Conservation (phyloP, 2,113 vertebrate genomes). For the Stegastes partitus region DNA sequence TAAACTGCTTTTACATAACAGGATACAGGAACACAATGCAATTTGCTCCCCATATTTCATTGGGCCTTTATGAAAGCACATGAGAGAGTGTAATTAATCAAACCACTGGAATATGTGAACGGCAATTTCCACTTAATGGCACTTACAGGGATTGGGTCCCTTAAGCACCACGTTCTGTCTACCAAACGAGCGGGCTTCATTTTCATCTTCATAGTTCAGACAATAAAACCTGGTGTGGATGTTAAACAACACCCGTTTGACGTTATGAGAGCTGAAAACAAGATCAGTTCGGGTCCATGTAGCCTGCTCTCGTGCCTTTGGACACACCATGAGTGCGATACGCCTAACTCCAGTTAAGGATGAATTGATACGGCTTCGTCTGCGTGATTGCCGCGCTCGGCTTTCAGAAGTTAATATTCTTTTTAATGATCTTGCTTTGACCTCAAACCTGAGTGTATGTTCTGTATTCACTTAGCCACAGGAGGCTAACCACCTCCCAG, state of each 20-base stretch:
- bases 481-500: conserved; percentile 73
- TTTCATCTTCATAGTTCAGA: conserved; percentile 83
- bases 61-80: conserved; percentile 85
- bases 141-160: conserved; percentile 88
- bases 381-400: conserved; percentile 4
- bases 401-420: conserved; percentile 59
- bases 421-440: conserved; percentile 77
- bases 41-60: conserved; percentile 87
- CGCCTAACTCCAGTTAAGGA: conserved; percentile 1
- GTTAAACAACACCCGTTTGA: conserved; percentile 82
- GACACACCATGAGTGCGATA: background rate
- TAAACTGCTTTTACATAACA: conserved; percentile 87
- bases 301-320: conserved; percentile 9
- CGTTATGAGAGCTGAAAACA: conserved; percentile 63
- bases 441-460: conserved; percentile 74
- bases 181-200: conserved; percentile 85
- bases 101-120: conserved; percentile 88
- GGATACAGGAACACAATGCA: conserved; percentile 85
- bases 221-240: conserved; percentile 81
- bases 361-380: background rate
- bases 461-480: conserved; percentile 75
- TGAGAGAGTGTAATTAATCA: conserved; percentile 87
- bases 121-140: conserved; percentile 88
- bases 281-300: conserved; percentile 10
- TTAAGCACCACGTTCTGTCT: conserved; percentile 85